These are phyloP conservation scores for Papilio glaucus DNA, from an alignment of 1,140 invertebrate genomes.

Conservation along the genomic window DNA sequence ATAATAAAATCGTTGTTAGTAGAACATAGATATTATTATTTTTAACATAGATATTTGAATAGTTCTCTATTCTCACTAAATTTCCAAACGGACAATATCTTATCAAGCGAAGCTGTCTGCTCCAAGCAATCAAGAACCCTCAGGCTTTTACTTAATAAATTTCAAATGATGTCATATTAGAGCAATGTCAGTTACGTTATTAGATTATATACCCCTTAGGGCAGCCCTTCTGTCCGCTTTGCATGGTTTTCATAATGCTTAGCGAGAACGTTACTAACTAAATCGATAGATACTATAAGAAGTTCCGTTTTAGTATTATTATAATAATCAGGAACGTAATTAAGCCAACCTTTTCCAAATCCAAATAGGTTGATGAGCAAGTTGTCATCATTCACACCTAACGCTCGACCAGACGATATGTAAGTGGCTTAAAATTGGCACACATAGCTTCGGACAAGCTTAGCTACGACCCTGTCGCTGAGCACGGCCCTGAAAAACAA, in stretches of 20 bases:
- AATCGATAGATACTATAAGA: neutral
- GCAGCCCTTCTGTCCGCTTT: neutral
- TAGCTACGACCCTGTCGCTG: conserved; percentile 54
- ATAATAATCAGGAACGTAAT: conserved; percentile 14
- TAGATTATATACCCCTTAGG: neutral
- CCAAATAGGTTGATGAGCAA: conserved; percentile 75
- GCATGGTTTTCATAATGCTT: neutral
- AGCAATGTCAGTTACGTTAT: neutral
- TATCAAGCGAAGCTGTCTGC: conserved; percentile 3
- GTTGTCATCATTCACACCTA: conserved; percentile 70
- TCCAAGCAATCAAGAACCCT: neutral
- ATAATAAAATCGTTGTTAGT: neutral
- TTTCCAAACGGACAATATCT: conserved; percentile 8
- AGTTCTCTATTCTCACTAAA: conserved; percentile 13
- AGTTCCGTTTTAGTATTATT: too few species aligned
- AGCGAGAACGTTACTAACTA: neutral
- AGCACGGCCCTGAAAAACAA: conserved; percentile 51
- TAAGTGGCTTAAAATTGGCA: conserved; percentile 61
- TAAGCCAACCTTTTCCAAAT: conserved; percentile 29
- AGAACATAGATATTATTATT: conserved; percentile 11
- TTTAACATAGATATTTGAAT: conserved; percentile 9
- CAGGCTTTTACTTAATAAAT: neutral
- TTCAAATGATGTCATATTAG: neutral
- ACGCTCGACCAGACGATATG: conserved; percentile 70
- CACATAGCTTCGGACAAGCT: conserved; percentile 58